Conservation (phyloP, 2,888 invertebrate genomes). For the Pediacus dermestoides region DNA sequence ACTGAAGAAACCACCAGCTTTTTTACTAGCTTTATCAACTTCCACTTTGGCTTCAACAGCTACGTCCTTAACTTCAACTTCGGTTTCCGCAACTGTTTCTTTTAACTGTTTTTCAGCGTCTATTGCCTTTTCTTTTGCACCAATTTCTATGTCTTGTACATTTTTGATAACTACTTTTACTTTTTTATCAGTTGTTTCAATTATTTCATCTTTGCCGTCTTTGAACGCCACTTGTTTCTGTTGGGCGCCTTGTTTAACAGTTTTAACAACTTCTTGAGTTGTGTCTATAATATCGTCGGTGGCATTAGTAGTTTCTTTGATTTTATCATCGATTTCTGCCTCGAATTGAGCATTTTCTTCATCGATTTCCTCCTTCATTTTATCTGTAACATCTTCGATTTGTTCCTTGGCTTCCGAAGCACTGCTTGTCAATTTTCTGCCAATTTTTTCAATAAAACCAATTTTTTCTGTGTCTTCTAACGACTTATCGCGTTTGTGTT, state of each 20-base stretch:
- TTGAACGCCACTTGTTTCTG: slow-evolving; percentile 21
- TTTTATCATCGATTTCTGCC: slow-evolving; percentile 15
- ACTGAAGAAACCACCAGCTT: slow-evolving; percentile 17
- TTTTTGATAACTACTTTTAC: background rate
- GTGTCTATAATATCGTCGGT: slow-evolving; percentile 1
- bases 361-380: slow-evolving; percentile 6
- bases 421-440: slow-evolving; percentile 26
- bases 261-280: slow-evolving; percentile 5
- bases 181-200: slow-evolving; percentile 10
- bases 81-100: slow-evolving; percentile 11
- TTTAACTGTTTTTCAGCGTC: background rate
- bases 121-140: slow-evolving; percentile 7
- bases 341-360: slow-evolving; percentile 18
- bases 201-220: slow-evolving; percentile 13
- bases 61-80: slow-evolving; percentile 14
- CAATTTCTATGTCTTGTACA: slow-evolving; percentile 7
- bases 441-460: slow-evolving; percentile 27
- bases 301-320: background rate
- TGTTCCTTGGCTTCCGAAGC: slow-evolving; percentile 16
- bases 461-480: slow-evolving; percentile 21
- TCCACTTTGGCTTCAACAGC: slow-evolving; percentile 23
- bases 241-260: slow-evolving; percentile 13
- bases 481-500: slow-evolving; percentile 27
- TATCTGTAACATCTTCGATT: slow-evolving; percentile 11
- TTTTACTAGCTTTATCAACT: slow-evolving; percentile 26